These are phyloP conservation scores for Papilio protenor DNA, from an alignment of 2,888 invertebrate species.

Conservation along the genomic window DNA sequence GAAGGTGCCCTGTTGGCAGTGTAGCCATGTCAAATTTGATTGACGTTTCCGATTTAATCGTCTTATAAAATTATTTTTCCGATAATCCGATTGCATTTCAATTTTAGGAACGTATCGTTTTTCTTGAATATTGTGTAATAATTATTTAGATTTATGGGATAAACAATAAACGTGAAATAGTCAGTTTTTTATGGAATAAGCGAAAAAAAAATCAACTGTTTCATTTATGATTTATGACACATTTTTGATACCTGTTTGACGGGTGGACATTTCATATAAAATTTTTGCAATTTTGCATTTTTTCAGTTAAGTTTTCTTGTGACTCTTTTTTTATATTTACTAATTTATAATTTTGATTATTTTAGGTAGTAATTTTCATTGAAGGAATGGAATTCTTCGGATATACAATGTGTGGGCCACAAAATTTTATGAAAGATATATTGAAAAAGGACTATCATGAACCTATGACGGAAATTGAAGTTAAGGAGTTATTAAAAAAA, in stretches of 20 bases:
- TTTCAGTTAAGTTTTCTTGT: neutral
- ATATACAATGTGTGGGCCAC: constrained; percentile 76
- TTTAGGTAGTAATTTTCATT: constrained; percentile 15
- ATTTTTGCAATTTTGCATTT: neutral
- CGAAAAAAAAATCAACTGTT: neutral
- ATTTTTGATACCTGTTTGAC: neutral
- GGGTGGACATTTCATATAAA: constrained; percentile 1
- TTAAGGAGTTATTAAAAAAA: constrained; percentile 65
- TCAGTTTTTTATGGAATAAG: neutral
- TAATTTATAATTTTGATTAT: neutral
- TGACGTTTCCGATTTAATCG: constrained; percentile 29
- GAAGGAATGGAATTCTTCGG: constrained; percentile 82
- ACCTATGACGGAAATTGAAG: constrained; percentile 69
- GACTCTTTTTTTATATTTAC: neutral
- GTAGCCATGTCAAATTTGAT: constrained; percentile 62
- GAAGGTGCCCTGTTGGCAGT: constrained; percentile 84
- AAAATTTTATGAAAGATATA: constrained; percentile 78
- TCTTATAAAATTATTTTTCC: neutral
- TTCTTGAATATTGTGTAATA: no score
- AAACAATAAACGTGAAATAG: no score
- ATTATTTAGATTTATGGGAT: no score
- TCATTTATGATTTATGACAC: neutral
- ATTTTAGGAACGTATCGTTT: neutral
- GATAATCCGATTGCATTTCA: neutral
- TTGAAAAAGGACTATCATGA: constrained; percentile 76